Conservation (phyloP, 2,113 vertebrate genomes). For the Empidonax alnorum region DNA sequence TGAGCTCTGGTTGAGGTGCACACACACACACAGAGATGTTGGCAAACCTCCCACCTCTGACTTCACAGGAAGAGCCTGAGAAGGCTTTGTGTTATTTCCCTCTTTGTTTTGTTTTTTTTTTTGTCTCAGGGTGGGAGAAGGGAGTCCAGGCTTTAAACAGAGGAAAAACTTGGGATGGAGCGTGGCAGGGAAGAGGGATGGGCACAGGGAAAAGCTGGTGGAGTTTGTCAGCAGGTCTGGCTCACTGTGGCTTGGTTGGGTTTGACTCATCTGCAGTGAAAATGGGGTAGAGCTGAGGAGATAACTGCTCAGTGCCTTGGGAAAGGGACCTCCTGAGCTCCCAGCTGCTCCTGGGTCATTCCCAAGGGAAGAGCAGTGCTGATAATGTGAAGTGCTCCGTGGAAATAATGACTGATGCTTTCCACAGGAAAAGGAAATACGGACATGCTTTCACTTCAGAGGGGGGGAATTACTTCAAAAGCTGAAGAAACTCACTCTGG, state of each 20-base stretch:
- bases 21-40: background rate
- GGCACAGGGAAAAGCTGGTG: background rate
- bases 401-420: background rate
- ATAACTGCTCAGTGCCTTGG: background rate
- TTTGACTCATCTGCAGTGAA: background rate
- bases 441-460: background rate
- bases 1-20: background rate
- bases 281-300: background rate
- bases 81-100: background rate
- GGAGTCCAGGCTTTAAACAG: background rate
- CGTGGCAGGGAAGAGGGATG: background rate
- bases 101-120: background rate
- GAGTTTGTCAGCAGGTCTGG: background rate
- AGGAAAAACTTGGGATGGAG: background rate
- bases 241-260: rapidly evolving
- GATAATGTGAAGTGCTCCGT: background rate
- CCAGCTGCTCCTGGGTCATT: background rate
- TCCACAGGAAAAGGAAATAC: background rate
- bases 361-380: background rate
- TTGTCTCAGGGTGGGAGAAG: background rate
- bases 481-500: background rate
- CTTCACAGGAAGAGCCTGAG: background rate
- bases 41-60: background rate
- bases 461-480: background rate
- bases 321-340: background rate